phyloP scores from a whole-genome alignment of 2,797 vertebrate genomes.

The Enteromius thamalakanensis region DNA sequence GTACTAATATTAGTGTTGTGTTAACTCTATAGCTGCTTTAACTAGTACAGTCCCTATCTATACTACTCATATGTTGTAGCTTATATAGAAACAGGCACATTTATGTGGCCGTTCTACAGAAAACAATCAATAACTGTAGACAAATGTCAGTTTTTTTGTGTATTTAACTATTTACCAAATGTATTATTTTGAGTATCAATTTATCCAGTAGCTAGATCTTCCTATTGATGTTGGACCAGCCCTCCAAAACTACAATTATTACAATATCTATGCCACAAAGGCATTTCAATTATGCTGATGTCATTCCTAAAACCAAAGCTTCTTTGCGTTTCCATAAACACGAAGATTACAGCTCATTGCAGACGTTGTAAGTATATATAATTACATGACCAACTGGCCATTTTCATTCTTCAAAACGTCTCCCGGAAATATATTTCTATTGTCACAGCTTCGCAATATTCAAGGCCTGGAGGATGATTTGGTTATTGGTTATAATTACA shows the following conservation, averaged over 20 bases:
- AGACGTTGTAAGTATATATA: constrained; percentile 28
- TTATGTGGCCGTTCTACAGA: not conserved
- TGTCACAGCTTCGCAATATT: constrained; percentile 72
- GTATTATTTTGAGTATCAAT: not conserved
- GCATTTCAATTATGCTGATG: constrained; percentile 1
- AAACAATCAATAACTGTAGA: not conserved
- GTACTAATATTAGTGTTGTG: constrained; percentile 25
- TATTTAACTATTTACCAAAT: not conserved
- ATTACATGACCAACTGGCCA: constrained; percentile 11
- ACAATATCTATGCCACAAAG: not conserved
- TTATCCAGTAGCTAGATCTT: not conserved
- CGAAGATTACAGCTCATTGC: constrained; percentile 15
- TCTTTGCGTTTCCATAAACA: constrained; percentile 12
- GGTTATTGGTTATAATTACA: constrained; percentile 19
- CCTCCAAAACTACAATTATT: not conserved
- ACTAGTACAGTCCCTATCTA: not conserved
- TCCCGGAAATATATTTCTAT: constrained; percentile 46
- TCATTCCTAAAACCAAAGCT: not conserved
- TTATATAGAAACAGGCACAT: constrained; percentile 9
- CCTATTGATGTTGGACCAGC: not conserved
- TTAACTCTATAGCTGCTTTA: constrained; percentile 37
- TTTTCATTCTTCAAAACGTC: constrained; percentile 28
- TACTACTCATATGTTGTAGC: not conserved
- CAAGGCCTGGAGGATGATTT: constrained; percentile 58
- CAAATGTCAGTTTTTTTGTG: not conserved